Evolutionary conservation across 2,888 invertebrate species (phyloP), one percentile per base, ranked within the genome.

Genomic region (Rutpela maculata): DNA sequence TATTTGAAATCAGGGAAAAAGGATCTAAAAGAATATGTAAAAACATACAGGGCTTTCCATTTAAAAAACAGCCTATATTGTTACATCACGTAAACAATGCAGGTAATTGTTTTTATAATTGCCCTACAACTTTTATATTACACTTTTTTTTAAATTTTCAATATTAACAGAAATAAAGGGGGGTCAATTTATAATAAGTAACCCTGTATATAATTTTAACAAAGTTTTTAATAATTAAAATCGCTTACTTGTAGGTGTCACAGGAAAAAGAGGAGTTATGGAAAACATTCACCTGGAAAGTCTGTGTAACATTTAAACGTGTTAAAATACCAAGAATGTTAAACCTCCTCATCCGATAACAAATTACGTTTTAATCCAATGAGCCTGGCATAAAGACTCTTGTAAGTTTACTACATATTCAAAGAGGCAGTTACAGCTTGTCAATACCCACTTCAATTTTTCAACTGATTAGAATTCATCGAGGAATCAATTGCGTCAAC

Each of bases 361-460:
- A 65, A 65, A 65, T 65, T 65, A 65, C 65, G 65, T 65, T 65
- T 65, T 43, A 65, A 65, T 65, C 60, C 60, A 50, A 22, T 60
- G 70, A 35, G 43, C n/a, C 60, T 70, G 70, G 60, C 60, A 60
- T 59, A 43, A 43, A 60, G 43, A 22, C 70, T 60, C 38, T 59
- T 62, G 55, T 43, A 70, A 70, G 60, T 70, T 70, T 70, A 70
- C 69, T 80, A 74, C 74, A 76, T 76, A 80, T 74, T 80, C 72
- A 67, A 76, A 78, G 73, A 80, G 77, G 76, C 75, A 75, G 77
- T 75, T 77, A 80, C 78, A 71, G 71, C 75, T 78, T 82, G 83
- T 84, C 84, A 84, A 81, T 82, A 82, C 79, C 84, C 83, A 82
- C 78, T 82, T 84, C 83, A 83, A 83, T 83, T 84, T 80, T 83